Evolutionary conservation across 2,888 invertebrate species (phyloP).

Genomic region (Trachelus tabidus): DNA sequence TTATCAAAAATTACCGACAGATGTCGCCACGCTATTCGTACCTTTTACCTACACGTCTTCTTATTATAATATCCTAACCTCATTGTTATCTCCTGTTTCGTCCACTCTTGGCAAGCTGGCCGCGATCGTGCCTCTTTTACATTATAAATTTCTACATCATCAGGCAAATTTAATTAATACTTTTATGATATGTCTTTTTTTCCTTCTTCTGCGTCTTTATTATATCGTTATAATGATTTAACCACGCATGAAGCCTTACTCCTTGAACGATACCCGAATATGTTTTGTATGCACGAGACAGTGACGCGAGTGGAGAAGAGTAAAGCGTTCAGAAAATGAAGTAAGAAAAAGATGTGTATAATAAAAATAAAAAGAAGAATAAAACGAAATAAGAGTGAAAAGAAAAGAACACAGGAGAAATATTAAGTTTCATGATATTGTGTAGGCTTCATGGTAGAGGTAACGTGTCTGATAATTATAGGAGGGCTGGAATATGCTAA

Average conservation of each 20-base stretch:
- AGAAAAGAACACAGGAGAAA: neutral
- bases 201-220: conserved; percentile 55
- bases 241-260: conserved; percentile 50
- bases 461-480: neutral
- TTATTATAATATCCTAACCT: neutral
- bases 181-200: conserved; percentile 38
- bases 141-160: conserved; percentile 60
- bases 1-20: neutral
- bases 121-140: conserved; percentile 1
- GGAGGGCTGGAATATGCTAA: neutral
- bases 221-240: conserved; percentile 58
- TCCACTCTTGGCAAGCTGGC: neutral
- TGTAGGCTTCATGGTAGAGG: neutral
- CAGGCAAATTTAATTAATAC: conserved; percentile 62
- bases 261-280: conserved; percentile 34
- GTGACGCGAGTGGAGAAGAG: neutral
- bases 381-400: neutral
- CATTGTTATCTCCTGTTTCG: neutral
- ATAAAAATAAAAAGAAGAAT: neutral
- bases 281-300: neutral
- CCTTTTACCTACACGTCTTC: neutral
- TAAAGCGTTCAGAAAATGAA: neutral
- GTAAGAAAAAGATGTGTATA: no score
- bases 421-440: neutral
- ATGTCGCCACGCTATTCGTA: neutral